Conservation (phyloP, 2,797 vertebrate genomes). For the Picus viridis region DNA sequence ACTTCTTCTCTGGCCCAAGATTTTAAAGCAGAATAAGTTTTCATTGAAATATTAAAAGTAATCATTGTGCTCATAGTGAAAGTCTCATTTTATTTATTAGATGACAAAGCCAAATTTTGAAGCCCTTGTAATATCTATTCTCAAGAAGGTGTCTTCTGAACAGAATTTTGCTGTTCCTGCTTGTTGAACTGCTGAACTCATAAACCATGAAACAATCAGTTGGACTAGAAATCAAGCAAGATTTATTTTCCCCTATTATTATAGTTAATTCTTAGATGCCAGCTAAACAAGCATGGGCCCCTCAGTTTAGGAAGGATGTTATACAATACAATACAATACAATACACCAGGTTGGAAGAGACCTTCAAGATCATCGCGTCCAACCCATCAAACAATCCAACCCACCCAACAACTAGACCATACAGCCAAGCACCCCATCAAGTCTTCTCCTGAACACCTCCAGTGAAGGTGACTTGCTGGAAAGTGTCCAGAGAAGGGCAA, state of each 20-base stretch:
- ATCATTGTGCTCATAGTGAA: background rate
- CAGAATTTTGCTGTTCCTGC: constrained; percentile 44
- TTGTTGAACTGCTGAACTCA: constrained; percentile 47
- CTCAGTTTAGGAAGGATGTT: too few species aligned
- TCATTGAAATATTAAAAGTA: background rate
- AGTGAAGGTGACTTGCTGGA: too few species aligned
- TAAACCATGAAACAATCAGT: constrained; percentile 57
- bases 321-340: too few species aligned
- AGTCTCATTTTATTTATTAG: background rate
- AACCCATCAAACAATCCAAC: too few species aligned
- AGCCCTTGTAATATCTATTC: background rate
- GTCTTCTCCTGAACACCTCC: too few species aligned
- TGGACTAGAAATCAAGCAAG: constrained; percentile 54
- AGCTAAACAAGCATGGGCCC: background rate
- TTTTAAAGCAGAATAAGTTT: background rate
- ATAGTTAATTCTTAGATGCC: constrained; percentile 40
- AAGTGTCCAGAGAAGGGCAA: too few species aligned
- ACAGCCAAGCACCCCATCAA: too few species aligned
- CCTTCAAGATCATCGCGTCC: too few species aligned
- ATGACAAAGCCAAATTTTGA: background rate
- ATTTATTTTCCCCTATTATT: constrained; percentile 35
- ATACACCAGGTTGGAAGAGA: too few species aligned
- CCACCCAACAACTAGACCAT: too few species aligned
- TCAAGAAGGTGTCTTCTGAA: constrained; percentile 40
- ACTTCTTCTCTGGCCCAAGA: background rate